Base-by-base conservation (phyloP, 1,140 invertebrate genomes). In the Heliconius eleuchia region DNA sequence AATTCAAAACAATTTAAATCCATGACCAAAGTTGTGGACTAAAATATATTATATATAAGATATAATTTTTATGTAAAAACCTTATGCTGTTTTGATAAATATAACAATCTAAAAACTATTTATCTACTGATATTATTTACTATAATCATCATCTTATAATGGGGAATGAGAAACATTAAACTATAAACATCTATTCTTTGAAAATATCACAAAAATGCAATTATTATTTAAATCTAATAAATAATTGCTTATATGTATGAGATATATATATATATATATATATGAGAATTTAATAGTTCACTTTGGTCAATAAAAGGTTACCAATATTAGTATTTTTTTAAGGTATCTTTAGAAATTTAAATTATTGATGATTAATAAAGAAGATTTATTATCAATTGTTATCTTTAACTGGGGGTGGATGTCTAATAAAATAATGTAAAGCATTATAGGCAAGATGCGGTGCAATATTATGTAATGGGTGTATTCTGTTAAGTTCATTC, bases 401-500 rank as follows among this genome's bases (percentile, higher is more conserved):
- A 82, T 93, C 92, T 85, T 92, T 92, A 2, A 92, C 89, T 81
- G 89, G 91, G 46, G 87, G 89, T 27, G 92, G 90, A 81, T 94
- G 89, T 81, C 90, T 89, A 34, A 91, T 93, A 71, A 94, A 95
- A 84, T 94, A 92, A 76, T 95, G 91, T 19, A 92, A 85, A 72
- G 91, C 89, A 83, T 95, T 95, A 76, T 95, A 95, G 18, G 89
- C 94, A 77, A 92, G 81, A 83, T 95, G 92, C 7, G 94, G 94
- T 76, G 89, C 93, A 71, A 95, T 87, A 85, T 95, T 94, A 79
- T 95, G 92, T 13, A 95, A 80, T 1, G 94, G 94, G 84, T 95
- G 94, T 30, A 95, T 86, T 77, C 88, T 85, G 76, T 95, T 95
- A 0, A 95, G 81, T 82, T 94, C 93, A 84, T 95, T 95, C 27